These are phyloP conservation scores for Carterocephalus palaemon DNA, from an alignment of 2,888 invertebrate species.

Conservation along the genomic window DNA sequence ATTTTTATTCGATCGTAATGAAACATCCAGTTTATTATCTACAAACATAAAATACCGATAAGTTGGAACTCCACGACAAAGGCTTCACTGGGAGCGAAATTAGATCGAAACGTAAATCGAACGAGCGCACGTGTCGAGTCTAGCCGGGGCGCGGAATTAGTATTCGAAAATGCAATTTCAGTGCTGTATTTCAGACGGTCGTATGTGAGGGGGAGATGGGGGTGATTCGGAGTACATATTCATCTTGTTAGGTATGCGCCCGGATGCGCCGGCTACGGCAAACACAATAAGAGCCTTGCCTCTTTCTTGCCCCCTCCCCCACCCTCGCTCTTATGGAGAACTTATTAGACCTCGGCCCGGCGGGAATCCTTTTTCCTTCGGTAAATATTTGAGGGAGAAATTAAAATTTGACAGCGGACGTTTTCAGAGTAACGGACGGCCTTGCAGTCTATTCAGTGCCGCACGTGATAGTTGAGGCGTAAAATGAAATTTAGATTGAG, in stretches of 20 bases:
- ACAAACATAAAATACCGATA: neutral
- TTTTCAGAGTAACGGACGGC: slow-evolving; percentile 55
- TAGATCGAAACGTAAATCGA: slow-evolving; percentile 25
- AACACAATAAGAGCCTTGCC: slow-evolving; percentile 74
- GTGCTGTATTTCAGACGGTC: slow-evolving; percentile 57
- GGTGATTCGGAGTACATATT: slow-evolving; percentile 72
- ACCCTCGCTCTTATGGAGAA: slow-evolving; percentile 73
- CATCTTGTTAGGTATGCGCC: slow-evolving; percentile 79
- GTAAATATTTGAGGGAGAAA: slow-evolving; percentile 79
- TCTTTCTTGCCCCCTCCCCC: slow-evolving; percentile 44
- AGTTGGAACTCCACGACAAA: slow-evolving; percentile 10
- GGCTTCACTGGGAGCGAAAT: slow-evolving; percentile 22
- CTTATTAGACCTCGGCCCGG: slow-evolving; percentile 77
- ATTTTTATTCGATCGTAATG: no score
- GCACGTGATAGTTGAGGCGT: slow-evolving; percentile 75
- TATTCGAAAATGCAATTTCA: slow-evolving; percentile 77
- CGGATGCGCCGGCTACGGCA: slow-evolving; percentile 77
- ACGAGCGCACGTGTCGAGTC: slow-evolving; percentile 20
- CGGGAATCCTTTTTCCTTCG: slow-evolving; percentile 78
- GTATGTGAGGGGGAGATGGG: slow-evolving; percentile 65
- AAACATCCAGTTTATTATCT: no score
- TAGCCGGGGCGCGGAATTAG: slow-evolving; percentile 60
- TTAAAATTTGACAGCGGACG: slow-evolving; percentile 79
- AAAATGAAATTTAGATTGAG: slow-evolving; percentile 78
- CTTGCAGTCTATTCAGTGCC: slow-evolving; percentile 64